phyloP scores from a whole-genome alignment of 2,888 invertebrate species.

The Smittia sp. region DNA sequence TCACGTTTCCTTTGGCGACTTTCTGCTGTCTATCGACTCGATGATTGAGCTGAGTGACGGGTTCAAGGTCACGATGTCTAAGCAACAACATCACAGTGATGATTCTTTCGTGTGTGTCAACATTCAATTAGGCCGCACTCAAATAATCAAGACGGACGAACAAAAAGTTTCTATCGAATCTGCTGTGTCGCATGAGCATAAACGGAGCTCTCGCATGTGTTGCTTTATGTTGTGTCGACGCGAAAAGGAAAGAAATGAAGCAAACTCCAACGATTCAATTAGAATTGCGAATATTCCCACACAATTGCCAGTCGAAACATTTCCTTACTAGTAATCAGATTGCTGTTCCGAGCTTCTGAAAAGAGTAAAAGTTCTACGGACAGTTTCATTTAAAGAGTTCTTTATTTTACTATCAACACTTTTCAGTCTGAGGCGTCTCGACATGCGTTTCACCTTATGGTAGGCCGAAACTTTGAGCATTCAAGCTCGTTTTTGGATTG shows the following conservation, averaged over 20 bases:
- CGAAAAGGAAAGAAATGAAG: constrained; percentile 22
- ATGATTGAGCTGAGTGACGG: not conserved
- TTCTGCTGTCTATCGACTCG: not conserved
- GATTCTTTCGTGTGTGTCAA: not conserved
- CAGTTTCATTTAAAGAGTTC: too few relatives aligned
- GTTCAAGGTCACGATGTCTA: not conserved
- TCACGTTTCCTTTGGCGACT: not conserved
- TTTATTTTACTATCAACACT: too few relatives aligned
- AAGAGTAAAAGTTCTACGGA: not conserved
- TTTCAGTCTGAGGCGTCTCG: too few relatives aligned
- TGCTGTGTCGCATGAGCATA: not conserved
- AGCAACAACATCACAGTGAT: not conserved
- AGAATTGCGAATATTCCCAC: constrained; percentile 25
- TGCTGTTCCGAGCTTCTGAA: not conserved
- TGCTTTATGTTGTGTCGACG: not conserved
- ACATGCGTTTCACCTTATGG: constrained; percentile 39
- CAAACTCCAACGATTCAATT: constrained; percentile 27
- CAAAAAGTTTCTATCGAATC: not conserved
- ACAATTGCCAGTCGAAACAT: constrained; percentile 17
- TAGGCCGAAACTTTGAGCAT: not conserved
- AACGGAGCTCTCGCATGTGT: not conserved
- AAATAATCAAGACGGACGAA: too few relatives aligned
- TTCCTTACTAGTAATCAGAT: constrained; percentile 33
- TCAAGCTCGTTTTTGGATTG: too few relatives aligned
- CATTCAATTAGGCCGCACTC: constrained; percentile 1